Base-by-base conservation (phyloP, 2,113 vertebrate genomes). In the Tragelaphus buxtoni region DNA sequence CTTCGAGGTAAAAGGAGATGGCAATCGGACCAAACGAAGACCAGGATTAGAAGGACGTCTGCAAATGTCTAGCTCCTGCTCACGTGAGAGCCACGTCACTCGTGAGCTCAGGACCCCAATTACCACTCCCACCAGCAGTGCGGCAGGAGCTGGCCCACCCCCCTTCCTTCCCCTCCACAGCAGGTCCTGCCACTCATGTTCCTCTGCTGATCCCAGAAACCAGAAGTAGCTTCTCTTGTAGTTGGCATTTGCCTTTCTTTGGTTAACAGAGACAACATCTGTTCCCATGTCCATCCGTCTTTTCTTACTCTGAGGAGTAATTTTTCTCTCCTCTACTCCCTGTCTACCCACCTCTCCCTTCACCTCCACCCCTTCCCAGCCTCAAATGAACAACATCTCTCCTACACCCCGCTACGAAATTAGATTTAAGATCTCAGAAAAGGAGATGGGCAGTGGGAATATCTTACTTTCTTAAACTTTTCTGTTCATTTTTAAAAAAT, bases 61-160 rank as follows among this genome's bases (percentile, higher is more conserved):
- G 96, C 83, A 94, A 61, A 80, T 80, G 58, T 93, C 39, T 42
- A 9, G 72, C 91, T 96, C 47, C 53, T 0, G 90, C 90, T 95
- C 98, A 97, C 97, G 96, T 97, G 96, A 97, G 53, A 35, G 63
- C 32, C 60, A 97, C 95, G 97, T 98, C 98, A 97, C 42, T 42
- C 24, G 11, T 69, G 86, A 98, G 95, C 90, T 97, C 96, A 87
- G 80, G 88, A 97, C 87, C 96, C 97, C 63, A 60, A n/a, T 96
- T 91, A 93, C 96, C 97, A 94, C 95, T 94, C 97, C 91, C 72
- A 91, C 87, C 74, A 56, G 87, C 91, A 87, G 90, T 87, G 93
- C 61, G 4, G 65, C 95, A 84, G 83, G 30, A 91, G 83, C 49
- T 6, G 32, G 24, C 91, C 63, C 80, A 55, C 84, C 86, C 65